Conservation (phyloP, 2,797 vertebrate species). For the Syngnathus acus region DNA sequence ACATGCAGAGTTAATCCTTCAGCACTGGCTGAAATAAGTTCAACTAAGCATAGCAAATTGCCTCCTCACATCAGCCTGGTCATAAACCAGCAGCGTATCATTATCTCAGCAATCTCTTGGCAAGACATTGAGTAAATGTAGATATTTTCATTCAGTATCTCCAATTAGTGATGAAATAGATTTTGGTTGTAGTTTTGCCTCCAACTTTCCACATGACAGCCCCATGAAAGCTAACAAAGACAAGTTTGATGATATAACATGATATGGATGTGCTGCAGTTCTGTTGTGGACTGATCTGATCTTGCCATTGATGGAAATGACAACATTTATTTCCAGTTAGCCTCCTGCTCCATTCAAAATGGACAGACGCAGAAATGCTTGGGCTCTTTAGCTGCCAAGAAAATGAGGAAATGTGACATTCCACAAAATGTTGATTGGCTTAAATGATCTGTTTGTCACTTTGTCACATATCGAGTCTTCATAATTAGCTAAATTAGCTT, state of each 20-base stretch:
- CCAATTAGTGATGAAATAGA: neutral
- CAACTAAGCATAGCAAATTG: slow-evolving; percentile 1
- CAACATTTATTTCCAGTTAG: neutral
- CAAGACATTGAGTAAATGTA: neutral
- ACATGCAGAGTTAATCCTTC: neutral
- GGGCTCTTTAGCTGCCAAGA: neutral
- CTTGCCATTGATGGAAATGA: neutral
- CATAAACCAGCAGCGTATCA: slow-evolving; percentile 2
- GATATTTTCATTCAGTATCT: neutral
- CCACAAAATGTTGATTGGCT: neutral
- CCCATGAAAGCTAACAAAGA: neutral
- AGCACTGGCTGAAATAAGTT: neutral
- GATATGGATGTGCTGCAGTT: neutral
- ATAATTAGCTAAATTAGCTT: neutral
- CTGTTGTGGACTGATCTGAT: neutral
- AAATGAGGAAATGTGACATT: neutral
- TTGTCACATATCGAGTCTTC: neutral
- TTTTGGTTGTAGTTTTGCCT: neutral
- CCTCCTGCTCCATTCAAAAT: neutral
- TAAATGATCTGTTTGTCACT: neutral
- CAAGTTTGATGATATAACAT: neutral
- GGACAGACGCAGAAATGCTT: neutral
- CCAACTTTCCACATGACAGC: neutral
- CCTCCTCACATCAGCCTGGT: neutral
- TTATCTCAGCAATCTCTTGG: neutral